These are phyloP conservation scores for Etia nguti DNA, from an alignment of 2,113 vertebrate species.

Conservation along the genomic window DNA sequence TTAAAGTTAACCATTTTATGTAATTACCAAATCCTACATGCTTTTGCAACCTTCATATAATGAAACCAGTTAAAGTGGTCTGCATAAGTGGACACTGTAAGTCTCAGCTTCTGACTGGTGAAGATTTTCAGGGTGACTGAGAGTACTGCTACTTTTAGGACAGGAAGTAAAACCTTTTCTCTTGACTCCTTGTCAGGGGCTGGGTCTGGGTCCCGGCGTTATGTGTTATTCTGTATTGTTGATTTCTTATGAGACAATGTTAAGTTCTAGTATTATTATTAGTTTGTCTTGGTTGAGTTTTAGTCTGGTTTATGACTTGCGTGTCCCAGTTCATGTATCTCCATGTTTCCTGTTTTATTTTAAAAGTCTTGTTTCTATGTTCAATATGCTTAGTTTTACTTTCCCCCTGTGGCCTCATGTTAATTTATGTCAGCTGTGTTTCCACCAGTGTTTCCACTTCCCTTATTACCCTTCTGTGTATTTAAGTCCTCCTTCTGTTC, in stretches of 20 bases:
- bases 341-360: not conserved
- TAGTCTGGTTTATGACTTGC: not conserved
- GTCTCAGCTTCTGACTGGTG: not conserved
- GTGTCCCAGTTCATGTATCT: not conserved
- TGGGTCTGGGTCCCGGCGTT: not conserved
- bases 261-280: not conserved
- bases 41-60: not conserved
- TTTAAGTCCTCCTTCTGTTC: no score
- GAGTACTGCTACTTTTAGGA: not conserved
- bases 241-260: not conserved
- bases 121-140: not conserved
- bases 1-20: not conserved
- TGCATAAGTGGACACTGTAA: not conserved
- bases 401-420: no score
- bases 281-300: not conserved
- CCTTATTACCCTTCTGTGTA: no score
- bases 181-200: not conserved
- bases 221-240: not conserved
- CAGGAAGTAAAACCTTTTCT: not conserved
- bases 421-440: not conserved
- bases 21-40: not conserved
- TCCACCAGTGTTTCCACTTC: not conserved
- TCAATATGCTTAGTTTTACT: not conserved
- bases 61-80: not conserved
- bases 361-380: not conserved